Evolutionary conservation across 2,113 vertebrate species (phyloP).

Genomic region (Ochotona curzoniae): DNA sequence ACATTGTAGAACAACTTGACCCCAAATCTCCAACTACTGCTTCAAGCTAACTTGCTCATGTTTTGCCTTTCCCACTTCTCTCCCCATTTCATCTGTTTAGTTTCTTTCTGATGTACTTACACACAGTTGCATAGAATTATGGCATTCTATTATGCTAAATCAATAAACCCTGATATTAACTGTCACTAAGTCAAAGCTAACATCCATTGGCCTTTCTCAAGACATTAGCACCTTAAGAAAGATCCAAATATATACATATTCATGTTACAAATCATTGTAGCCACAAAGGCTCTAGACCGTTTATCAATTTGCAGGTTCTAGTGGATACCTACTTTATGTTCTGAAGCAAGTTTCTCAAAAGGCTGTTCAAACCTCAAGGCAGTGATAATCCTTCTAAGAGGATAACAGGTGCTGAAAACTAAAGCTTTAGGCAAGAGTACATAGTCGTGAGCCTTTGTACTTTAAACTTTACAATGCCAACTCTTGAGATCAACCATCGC

Average conservation of each 20-base stretch:
- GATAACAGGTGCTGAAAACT: constrained; percentile 6
- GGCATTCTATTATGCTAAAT: constrained; percentile 26
- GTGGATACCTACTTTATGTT: not conserved
- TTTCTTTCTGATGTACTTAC: not conserved
- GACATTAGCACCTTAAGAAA: not conserved
- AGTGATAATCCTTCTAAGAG: not conserved
- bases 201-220: not conserved
- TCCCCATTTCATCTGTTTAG: not conserved
- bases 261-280: not conserved
- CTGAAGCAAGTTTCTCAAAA: constrained; percentile 22
- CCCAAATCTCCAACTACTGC: not conserved
- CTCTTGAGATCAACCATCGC: not conserved
- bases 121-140: constrained; percentile 4
- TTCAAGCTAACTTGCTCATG: not conserved
- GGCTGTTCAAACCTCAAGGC: not conserved
- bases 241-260: not conserved
- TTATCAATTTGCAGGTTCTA: not conserved
- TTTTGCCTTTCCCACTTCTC: not conserved
- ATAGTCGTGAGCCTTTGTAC: not conserved
- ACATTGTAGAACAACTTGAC: not conserved
- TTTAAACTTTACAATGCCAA: not conserved
- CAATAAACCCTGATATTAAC: constrained; percentile 15
- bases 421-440: constrained; percentile 4
- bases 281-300: not conserved
- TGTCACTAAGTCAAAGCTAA: not conserved